phyloP scores from a whole-genome alignment of 2,888 invertebrate species.

The Furcula furcula region DNA sequence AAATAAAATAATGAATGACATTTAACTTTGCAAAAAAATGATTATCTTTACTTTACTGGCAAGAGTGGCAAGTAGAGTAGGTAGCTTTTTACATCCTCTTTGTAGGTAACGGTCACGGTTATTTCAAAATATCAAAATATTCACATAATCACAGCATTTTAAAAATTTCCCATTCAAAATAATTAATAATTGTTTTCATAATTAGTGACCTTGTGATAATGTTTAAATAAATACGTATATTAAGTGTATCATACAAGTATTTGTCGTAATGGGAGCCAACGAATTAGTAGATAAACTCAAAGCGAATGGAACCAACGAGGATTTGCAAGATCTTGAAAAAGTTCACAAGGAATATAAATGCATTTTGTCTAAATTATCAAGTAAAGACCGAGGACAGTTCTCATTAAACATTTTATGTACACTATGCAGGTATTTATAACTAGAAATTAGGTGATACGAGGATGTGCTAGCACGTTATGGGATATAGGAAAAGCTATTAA shows the following conservation, averaged over 20 bases:
- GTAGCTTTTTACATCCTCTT: no score
- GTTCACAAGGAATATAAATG: slow-evolving; percentile 43
- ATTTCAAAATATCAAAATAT: no score
- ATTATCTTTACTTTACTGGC: no score
- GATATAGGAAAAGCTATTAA: no score
- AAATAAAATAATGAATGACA: no score
- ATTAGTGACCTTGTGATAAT: not conserved
- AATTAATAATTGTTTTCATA: not conserved
- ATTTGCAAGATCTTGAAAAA: slow-evolving; percentile 41
- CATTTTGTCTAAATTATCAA: slow-evolving; percentile 40
- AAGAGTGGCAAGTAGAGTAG: no score
- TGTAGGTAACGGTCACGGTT: not conserved
- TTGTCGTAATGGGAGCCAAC: slow-evolving; percentile 50
- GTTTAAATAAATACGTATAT: not conserved
- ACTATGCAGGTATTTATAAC: slow-evolving; percentile 62
- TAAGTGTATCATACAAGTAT: slow-evolving; percentile 5
- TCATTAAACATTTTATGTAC: slow-evolving; percentile 64
- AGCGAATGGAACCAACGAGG: slow-evolving; percentile 47
- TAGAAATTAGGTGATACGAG: no score
- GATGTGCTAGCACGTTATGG: no score
- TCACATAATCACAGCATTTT: no score
- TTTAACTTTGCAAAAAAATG: no score
- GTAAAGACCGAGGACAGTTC: slow-evolving; percentile 51
- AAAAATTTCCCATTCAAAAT: not conserved
- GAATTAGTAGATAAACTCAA: slow-evolving; percentile 57